Base-by-base conservation (phyloP, 2,113 vertebrate genomes). In the Hypanus sabinus region DNA sequence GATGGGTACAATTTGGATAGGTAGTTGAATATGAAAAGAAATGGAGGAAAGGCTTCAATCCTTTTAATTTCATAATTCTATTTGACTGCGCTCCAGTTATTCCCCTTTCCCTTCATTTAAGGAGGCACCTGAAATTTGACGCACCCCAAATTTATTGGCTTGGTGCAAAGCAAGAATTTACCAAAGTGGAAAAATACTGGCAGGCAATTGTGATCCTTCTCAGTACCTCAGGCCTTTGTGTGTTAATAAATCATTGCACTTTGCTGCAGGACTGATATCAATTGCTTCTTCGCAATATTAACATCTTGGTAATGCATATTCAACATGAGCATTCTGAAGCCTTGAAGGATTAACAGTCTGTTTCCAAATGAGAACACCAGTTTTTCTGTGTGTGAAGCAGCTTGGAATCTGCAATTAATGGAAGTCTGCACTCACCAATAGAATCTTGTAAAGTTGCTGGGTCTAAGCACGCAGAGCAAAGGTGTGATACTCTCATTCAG, bases 371-470 rank as follows among this genome's bases (percentile, higher is more conserved):
- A 36, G 22, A 73, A 75, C 38, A 30, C 60, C 20, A 36, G 65
- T 8, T 24, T 70, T 73, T 46, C 36, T 55, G 12, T 38, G 36
- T 60, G 12, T 0, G 55, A 60, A 60, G 22, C 16, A 20, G 24
- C 83, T 87, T 70, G 22, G 68, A 30, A 93, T 30, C 91, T 46
- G n/a, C 68, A 65, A 90, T 83, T 90, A 68, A n/a, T 73, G 87
- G 30, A 55, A 36, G 24, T 73, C n/a, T 27, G 22, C 6, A 10
- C 0, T 46, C 68, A 30, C 20, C 68, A 93, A 55, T 93, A 14
- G 68, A 68, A 71, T 27, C 2, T 27, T 73, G 90, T 73, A 71
- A 30, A 73, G 27, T 8, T 27, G 20, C 71, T 73, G 71, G 16
- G 71, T 73, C 16, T 73, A 73, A 24, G 3, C 71, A 22, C 71